Percentiles rank a stretch among this genome's conserved stretches.
Conservation (phyloP, 2,113 vertebrate species). For the Pseudopodoces humilis region DNA sequence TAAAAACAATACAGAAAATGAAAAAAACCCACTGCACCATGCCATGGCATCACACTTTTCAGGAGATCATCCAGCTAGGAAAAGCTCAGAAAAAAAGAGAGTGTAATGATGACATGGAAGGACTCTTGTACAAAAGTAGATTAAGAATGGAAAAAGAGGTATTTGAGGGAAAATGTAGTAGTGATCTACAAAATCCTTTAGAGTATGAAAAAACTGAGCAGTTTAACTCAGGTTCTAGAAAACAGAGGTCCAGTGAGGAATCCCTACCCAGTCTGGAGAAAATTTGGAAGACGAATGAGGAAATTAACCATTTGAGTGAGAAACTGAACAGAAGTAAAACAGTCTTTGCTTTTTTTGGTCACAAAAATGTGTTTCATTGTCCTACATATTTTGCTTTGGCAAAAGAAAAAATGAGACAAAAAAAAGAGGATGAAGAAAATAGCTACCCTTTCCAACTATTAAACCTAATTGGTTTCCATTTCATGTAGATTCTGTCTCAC, state of each 20-base stretch:
- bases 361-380: neutral
- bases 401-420: neutral
- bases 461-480: neutral
- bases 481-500: neutral
- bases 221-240: neutral
- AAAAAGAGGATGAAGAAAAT: fast-evolving
- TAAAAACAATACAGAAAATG: neutral
- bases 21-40: neutral
- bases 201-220: neutral
- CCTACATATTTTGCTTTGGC: neutral
- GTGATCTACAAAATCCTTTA: neutral
- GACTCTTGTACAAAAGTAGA: neutral
- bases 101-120: neutral
- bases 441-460: neutral
- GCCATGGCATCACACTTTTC: neutral
- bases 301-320: neutral
- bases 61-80: neutral
- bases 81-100: neutral
- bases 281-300: neutral
- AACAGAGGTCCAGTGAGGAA: neutral
- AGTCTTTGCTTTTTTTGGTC: neutral
- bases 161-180: neutral
- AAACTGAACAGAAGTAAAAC: neutral
- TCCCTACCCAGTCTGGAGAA: neutral
- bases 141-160: neutral